These are phyloP conservation scores for Leguminivora glycinivorella DNA, from an alignment of 1,140 invertebrate genomes.

Conservation along the genomic window DNA sequence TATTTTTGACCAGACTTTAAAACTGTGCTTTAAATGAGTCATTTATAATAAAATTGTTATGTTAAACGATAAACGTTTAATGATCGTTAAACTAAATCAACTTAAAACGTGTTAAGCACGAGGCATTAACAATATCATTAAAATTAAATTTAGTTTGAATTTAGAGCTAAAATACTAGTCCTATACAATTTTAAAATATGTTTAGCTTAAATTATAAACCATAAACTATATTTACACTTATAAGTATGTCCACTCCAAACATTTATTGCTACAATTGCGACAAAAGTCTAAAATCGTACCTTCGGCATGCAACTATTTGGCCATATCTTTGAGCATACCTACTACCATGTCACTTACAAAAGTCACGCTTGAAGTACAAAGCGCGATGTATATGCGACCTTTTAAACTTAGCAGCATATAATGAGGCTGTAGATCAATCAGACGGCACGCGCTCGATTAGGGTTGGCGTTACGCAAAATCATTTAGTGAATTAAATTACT, in stretches of 20 bases:
- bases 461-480: slow-evolving; percentile 36
- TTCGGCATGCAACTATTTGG: slow-evolving; percentile 3
- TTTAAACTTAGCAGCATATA: slow-evolving; percentile 28
- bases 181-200: too few relatives aligned
- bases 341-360: not conserved
- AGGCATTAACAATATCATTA: too few relatives aligned
- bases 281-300: not conserved
- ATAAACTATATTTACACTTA: not conserved
- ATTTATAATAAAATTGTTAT: too few relatives aligned
- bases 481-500: not conserved
- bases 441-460: slow-evolving; percentile 54
- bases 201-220: not conserved
- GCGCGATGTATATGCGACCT: not conserved
- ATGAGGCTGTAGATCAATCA: slow-evolving; percentile 54
- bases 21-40: too few relatives aligned
- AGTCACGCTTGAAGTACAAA: not conserved
- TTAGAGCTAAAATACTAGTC: too few relatives aligned
- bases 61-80: too few relatives aligned
- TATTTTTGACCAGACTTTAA: too few relatives aligned
- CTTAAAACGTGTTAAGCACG: too few relatives aligned
- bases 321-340: slow-evolving; percentile 30
- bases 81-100: too few relatives aligned
- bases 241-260: not conserved
- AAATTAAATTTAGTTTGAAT: too few relatives aligned
- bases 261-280: not conserved